A percentile compares a stretch with the other conserved stretches of the same genome.
Conservation (phyloP, 30 jellyfish, hydroid and myxozoan species). For the Hydra vulgaris region DNA sequence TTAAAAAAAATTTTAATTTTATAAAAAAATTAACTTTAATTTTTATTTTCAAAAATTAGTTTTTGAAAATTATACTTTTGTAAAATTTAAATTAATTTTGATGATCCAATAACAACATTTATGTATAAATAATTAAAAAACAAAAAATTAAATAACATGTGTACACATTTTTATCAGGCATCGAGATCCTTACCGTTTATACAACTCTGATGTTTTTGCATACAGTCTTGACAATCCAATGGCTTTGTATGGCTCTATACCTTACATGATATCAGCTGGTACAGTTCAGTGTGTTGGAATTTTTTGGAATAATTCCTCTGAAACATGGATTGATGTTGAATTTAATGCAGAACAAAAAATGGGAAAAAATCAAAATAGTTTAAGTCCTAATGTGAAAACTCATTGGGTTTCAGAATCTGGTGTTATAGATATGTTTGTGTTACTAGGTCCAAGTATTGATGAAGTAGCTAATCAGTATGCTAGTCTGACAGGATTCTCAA, state of each 20-base stretch:
- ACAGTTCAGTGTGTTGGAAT: constrained; percentile 39
- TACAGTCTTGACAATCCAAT: constrained; percentile 71
- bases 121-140: no score
- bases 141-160: no score
- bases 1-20: no score
- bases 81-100: no score
- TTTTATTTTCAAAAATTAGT: no score
- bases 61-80: no score
- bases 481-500: constrained; percentile 53
- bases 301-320: constrained; percentile 89
- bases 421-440: constrained; percentile 56
- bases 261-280: constrained; percentile 69
- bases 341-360: constrained; percentile 9
- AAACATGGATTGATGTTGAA: constrained; percentile 83
- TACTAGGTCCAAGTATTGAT: constrained; percentile 80
- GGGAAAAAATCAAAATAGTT: background rate
- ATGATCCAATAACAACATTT: no score
- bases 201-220: constrained; percentile 74
- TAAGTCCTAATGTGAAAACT: constrained; percentile 34
- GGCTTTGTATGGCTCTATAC: constrained; percentile 92
- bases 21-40: no score
- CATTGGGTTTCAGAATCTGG: constrained; percentile 94
- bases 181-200: constrained; percentile 78
- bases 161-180: constrained; percentile 22
- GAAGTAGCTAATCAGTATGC: constrained; percentile 65